Conservation (phyloP, 2,797 vertebrate genomes). For the Neoniphon sammara region DNA sequence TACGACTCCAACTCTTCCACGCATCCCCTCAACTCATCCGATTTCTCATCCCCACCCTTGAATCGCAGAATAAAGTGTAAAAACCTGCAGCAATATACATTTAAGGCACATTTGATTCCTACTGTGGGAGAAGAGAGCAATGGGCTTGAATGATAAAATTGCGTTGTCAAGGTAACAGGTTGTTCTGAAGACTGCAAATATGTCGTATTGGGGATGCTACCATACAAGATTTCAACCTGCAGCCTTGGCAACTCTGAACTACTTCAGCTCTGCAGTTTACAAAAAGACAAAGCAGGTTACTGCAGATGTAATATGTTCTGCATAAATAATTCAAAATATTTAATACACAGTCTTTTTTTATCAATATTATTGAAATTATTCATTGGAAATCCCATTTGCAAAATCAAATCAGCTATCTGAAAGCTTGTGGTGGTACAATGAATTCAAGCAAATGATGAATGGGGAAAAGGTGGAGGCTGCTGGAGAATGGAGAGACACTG, state of each 20-base stretch:
- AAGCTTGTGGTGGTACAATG: constrained; percentile 65
- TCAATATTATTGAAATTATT: constrained; percentile 57
- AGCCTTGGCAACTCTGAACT: constrained; percentile 53
- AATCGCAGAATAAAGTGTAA: constrained; percentile 55
- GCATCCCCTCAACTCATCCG: constrained; percentile 37
- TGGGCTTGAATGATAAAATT: constrained; percentile 87
- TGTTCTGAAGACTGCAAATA: constrained; percentile 82
- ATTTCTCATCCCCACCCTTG: constrained; percentile 53
- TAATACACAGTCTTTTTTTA: constrained; percentile 62
- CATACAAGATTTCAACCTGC: constrained; percentile 70
- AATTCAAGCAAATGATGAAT: constrained; percentile 76
- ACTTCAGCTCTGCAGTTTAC: constrained; percentile 49
- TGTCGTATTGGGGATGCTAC: constrained; percentile 75
- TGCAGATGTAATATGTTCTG: constrained; percentile 54
- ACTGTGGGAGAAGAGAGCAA: constrained; percentile 82
- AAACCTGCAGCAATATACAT: constrained; percentile 69
- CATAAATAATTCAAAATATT: constrained; percentile 71
- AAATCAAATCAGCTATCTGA: constrained; percentile 63
- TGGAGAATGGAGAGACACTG: constrained; percentile 76
- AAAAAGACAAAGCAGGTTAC: constrained; percentile 54
- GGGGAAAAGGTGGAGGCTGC: constrained; percentile 73
- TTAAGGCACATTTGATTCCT: constrained; percentile 77
- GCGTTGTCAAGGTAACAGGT: constrained; percentile 89
- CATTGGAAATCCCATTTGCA: constrained; percentile 59
- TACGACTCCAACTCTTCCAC: constrained; percentile 31